These are phyloP conservation scores for Meandrusa payeni DNA, from an alignment of 2,888 invertebrate species.

Conservation along the genomic window DNA sequence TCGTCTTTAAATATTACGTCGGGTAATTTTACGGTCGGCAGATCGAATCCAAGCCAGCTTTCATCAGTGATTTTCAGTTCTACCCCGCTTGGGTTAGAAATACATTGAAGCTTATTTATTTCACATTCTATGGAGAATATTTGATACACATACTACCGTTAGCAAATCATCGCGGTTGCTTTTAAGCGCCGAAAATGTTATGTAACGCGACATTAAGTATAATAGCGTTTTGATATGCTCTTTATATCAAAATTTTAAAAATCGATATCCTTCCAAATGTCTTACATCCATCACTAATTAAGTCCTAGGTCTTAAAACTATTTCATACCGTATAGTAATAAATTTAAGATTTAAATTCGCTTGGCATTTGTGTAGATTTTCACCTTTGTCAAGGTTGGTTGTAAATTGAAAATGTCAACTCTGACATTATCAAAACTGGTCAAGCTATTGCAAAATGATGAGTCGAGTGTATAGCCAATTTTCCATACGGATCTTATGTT, in stretches of 20 bases:
- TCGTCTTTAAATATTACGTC: too few species aligned
- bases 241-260: slow-evolving; percentile 2
- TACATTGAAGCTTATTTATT: too few species aligned
- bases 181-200: too few species aligned
- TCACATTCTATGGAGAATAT: too few species aligned
- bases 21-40: too few species aligned
- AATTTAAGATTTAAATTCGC: neutral
- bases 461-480: slow-evolving; percentile 38
- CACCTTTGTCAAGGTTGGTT: slow-evolving; percentile 49
- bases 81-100: too few species aligned
- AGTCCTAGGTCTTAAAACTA: neutral
- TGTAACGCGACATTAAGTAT: too few species aligned
- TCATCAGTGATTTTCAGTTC: too few species aligned
- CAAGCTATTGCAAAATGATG: slow-evolving; percentile 43
- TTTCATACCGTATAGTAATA: neutral
- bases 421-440: slow-evolving; percentile 57
- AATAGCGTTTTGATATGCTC: too few species aligned
- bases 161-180: too few species aligned
- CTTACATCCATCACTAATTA: slow-evolving; percentile 4
- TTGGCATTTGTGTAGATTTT: slow-evolving; percentile 13
- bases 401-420: slow-evolving; percentile 47
- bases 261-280: slow-evolving; percentile 2
- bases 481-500: slow-evolving; percentile 31
- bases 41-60: too few species aligned
- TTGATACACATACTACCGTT: too few species aligned